Base-by-base conservation (phyloP, 2,113 vertebrate genomes). In the Athene noctua region DNA sequence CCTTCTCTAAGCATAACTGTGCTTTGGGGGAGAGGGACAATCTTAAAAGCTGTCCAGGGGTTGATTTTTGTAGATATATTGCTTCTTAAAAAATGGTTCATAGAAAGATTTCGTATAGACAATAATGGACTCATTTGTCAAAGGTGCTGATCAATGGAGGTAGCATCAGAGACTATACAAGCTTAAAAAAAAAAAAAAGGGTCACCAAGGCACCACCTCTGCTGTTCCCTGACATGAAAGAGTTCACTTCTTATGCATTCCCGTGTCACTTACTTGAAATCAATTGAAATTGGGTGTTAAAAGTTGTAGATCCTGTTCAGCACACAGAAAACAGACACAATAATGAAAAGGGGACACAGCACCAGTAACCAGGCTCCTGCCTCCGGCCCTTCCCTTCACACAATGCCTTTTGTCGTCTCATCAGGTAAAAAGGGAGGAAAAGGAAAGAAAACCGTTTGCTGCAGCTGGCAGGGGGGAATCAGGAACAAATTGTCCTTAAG, bases 401-500 rank as follows among this genome's bases (percentile, higher is more conserved):
- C 36, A 36, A 2, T 13, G 8, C 16, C 49, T 88, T 19, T 62
- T n/a, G 30, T 30, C 29, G 19, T 51, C 57, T 79, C n/a, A 16
- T 8, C 22, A 11, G 51, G 7, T 7, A 18, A 81, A 91, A 78
- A 86, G 4, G 13, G 13, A 83, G 40, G 22, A 71, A 80, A 58
- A 74, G n/a, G n/a, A 75, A 92, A 86, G 65, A 46, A 89, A 92
- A 74, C 8, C 44, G 30, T 87, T 96, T 84, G 27, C 77, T 89
- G 61, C 80, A 85, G 65, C 61, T 89, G 65, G 88, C 86, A 83
- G 83, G 34, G 54, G n/a, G 38, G 40, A 84, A 79, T 80, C 78
- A 52, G 80, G 81, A 94, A 88, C 72, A 94, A 91, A 81, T 84
- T 80, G 86, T 81, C 83, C 38, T 88, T 72, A 86, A 96, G 63